These are phyloP conservation scores for Hippopotamus amphibius DNA, from an alignment of 2,113 vertebrate genomes.

Conservation along the genomic window DNA sequence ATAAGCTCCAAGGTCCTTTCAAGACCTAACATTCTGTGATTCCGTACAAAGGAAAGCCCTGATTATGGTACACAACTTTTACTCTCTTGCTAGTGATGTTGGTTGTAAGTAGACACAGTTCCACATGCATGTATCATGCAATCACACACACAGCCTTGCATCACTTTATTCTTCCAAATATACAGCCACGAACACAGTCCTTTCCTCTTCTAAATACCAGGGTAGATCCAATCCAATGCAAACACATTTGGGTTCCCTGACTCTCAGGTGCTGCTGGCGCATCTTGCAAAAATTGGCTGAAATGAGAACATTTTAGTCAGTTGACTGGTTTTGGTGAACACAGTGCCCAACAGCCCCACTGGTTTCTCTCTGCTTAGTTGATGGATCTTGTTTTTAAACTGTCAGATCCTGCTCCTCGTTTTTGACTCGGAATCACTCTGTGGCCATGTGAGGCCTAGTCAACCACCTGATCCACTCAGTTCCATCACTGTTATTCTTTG, in stretches of 20 bases:
- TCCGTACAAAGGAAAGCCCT: background rate
- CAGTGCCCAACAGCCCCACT: background rate
- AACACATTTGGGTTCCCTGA: background rate
- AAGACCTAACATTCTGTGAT: background rate
- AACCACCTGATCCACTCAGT: background rate
- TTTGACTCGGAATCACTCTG: slow-evolving; percentile 56
- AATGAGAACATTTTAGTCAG: slow-evolving; percentile 53
- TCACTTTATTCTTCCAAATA: background rate
- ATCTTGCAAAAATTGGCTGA: slow-evolving; percentile 10
- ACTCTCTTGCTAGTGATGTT: background rate
- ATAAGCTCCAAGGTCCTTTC: background rate
- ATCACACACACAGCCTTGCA: background rate
- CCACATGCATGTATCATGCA: background rate
- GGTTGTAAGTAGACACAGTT: background rate
- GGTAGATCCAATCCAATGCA: background rate
- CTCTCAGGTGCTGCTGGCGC: background rate
- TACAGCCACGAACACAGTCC: background rate
- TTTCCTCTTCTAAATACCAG: background rate
- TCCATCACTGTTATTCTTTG: slow-evolving; percentile 55
- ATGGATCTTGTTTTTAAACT: slow-evolving; percentile 53
- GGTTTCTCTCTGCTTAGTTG: slow-evolving; percentile 44
- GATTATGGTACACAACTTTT: background rate
- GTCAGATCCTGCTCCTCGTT: slow-evolving; percentile 9
- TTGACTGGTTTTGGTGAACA: slow-evolving; percentile 4
- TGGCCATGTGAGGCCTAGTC: background rate